These are phyloP conservation scores for Chiroxiphia lanceolata DNA, from an alignment of 2,797 vertebrate species.

Conservation along the genomic window DNA sequence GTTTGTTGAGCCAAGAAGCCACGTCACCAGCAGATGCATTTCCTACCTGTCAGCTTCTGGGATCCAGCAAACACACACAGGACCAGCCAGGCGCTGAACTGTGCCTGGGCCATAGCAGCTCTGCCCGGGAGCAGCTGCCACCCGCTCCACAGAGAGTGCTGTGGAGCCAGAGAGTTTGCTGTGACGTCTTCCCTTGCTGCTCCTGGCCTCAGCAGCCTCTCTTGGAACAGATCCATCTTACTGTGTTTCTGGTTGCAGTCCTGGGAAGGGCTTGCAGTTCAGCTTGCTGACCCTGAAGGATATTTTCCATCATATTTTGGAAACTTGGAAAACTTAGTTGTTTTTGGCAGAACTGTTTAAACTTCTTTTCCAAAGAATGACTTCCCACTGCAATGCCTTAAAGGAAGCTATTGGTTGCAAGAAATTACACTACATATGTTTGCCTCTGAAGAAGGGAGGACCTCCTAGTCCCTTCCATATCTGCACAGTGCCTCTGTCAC, in stretches of 20 bases:
- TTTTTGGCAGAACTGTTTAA: conserved; percentile 50
- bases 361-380: neutral
- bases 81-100: conserved; percentile 36
- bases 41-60: conserved; percentile 62
- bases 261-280: conserved; percentile 58
- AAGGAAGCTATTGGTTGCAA: neutral
- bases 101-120: neutral
- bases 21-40: neutral
- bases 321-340: conserved; percentile 50
- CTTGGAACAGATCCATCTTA: neutral
- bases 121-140: neutral
- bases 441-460: neutral
- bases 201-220: conserved; percentile 43
- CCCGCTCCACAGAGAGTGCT: neutral
- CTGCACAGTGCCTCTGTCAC: neutral
- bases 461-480: neutral
- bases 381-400: neutral
- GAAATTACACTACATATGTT: neutral
- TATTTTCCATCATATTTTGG: conserved; percentile 50
- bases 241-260: neutral
- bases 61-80: conserved; percentile 4
- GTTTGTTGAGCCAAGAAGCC: neutral
- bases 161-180: neutral
- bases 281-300: neutral
- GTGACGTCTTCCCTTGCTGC: neutral